Evolutionary conservation across 2,113 vertebrate genomes (phyloP).

Genomic region (Blennius ocellaris): DNA sequence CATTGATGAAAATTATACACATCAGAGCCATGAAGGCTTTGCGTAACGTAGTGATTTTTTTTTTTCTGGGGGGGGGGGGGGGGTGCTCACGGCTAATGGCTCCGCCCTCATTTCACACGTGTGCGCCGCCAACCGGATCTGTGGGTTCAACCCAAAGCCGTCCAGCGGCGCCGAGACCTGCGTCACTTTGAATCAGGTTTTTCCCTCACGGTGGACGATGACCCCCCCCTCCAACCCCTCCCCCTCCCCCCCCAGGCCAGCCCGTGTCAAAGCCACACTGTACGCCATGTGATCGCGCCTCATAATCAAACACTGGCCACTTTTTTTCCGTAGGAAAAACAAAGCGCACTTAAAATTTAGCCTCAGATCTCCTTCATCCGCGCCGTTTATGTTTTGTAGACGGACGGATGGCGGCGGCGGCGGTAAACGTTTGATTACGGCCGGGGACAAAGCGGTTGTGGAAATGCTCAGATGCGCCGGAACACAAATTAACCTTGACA

Average conservation of each 20-base stretch:
- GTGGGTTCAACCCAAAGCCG: no score
- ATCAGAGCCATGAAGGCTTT: no score
- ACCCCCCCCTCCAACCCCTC: no score
- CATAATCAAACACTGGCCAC: background rate
- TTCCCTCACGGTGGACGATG: background rate
- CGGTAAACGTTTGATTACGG: constrained; percentile 39
- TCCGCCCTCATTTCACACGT: no score
- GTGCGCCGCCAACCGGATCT: no score
- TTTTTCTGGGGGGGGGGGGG: no score
- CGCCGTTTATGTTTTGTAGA: background rate
- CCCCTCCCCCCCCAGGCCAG: no score
- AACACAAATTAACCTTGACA: constrained; percentile 55
- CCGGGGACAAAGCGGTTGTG: constrained; percentile 16
- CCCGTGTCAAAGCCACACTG: no score
- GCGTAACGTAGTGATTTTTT: no score
- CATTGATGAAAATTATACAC: no score
- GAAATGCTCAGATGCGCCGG: constrained; percentile 31
- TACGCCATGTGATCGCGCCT: background rate
- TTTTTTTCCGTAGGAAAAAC: background rate
- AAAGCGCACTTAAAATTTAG: background rate
- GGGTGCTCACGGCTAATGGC: no score
- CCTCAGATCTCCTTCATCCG: constrained; percentile 13
- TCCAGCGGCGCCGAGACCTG: no score
- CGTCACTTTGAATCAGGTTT: constrained; percentile 37
- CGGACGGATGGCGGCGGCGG: background rate